Percentiles rank a stretch among this genome's conserved stretches.
phyloP scores from a whole-genome alignment of 2,113 vertebrate genomes.

The Ciconia stormi region DNA sequence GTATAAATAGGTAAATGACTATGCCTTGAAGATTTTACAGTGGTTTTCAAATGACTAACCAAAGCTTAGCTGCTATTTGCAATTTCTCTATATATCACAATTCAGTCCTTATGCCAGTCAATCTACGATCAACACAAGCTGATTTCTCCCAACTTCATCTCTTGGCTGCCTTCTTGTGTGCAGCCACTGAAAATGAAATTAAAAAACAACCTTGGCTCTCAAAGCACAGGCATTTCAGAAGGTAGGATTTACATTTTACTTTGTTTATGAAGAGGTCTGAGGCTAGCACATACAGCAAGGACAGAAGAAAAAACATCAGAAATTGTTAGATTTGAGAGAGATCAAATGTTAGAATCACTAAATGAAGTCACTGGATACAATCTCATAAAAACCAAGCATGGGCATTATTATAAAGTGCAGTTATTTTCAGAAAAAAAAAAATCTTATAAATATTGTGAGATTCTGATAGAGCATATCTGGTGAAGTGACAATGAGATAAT shows the following conservation, averaged over 20 bases:
- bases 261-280: background rate
- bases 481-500: background rate
- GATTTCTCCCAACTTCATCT: background rate
- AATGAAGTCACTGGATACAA: background rate
- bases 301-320: background rate
- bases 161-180: background rate
- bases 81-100: background rate
- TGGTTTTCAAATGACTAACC: background rate
- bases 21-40: background rate
- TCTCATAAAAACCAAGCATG: background rate
- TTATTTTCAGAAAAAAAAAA: background rate
- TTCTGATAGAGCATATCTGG: background rate
- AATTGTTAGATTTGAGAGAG: background rate
- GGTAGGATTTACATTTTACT: background rate
- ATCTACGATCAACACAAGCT: background rate
- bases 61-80: background rate
- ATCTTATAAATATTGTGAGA: background rate
- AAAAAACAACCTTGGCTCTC: background rate
- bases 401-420: background rate
- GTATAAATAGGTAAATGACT: background rate
- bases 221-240: background rate
- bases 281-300: background rate
- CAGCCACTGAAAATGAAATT: background rate
- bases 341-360: background rate
- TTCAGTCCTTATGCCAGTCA: background rate